Evolutionary conservation across 2,888 invertebrate species (phyloP).

Genomic region (Mechanitis mazaeus): DNA sequence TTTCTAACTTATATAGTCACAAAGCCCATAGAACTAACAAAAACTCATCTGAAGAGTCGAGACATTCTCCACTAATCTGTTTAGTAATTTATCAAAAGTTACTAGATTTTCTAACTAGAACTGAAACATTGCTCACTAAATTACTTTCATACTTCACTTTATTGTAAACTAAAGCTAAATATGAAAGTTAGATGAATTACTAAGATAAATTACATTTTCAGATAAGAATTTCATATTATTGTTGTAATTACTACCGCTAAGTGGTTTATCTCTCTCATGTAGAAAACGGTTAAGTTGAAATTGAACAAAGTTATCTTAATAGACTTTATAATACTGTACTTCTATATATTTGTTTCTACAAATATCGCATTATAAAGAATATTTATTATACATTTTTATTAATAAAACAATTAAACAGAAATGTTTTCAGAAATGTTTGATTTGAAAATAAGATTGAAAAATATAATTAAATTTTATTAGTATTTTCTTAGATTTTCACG

Average conservation of each 20-base stretch:
- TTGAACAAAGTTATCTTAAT: constrained; percentile 14
- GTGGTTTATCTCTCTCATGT: constrained; percentile 6
- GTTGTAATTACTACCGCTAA: constrained; percentile 7
- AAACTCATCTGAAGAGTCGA: no score
- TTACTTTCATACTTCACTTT: background rate
- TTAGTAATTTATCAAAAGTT: no score
- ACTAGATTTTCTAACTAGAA: background rate
- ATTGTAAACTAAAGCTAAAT: background rate
- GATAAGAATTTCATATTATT: constrained; percentile 13
- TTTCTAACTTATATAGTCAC: no score
- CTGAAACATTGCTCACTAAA: background rate
- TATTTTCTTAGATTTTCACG: no score
- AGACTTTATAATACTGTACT: constrained; percentile 10
- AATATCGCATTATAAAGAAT: constrained; percentile 8
- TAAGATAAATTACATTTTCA: constrained; percentile 6
- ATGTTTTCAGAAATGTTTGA: no score
- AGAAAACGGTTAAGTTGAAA: constrained; percentile 12
- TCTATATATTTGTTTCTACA: constrained; percentile 7
- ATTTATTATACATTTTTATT: background rate
- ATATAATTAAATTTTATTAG: no score
- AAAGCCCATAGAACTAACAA: no score
- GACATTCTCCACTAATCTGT: no score
- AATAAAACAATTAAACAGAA: no score
- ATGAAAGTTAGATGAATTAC: background rate
- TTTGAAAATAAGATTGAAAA: no score